Conservation (phyloP, 30 jellyfish, hydroid and myxozoan species). For the Sanderia malayensis region DNA sequence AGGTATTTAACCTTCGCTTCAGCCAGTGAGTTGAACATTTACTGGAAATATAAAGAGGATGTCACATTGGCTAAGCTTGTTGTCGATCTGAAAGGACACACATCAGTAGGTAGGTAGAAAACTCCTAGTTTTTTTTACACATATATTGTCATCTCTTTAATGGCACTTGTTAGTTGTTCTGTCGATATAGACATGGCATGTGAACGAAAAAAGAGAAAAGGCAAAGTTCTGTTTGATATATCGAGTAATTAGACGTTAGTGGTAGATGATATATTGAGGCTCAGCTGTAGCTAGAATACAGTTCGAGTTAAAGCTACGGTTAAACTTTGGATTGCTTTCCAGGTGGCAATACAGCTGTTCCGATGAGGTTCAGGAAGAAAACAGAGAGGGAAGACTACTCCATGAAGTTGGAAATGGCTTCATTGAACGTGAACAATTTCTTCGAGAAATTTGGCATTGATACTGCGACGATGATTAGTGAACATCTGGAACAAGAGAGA, state of each 20-base stretch:
- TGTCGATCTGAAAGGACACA: conserved; percentile 24
- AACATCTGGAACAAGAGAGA: too few relatives aligned
- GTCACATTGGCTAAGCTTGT: conserved; percentile 4
- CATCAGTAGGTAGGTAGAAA: conserved; percentile 28
- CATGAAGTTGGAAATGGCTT: neutral
- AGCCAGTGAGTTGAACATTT: neutral
- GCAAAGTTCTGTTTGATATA: too few relatives aligned
- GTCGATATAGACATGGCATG: too few relatives aligned
- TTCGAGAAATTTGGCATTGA: too few relatives aligned
- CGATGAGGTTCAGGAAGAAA: conserved; percentile 9
- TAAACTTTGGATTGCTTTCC: neutral
- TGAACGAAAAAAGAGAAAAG: too few relatives aligned
- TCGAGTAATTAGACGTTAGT: neutral
- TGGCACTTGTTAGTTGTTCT: neutral
- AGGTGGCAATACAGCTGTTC: conserved; percentile 6
- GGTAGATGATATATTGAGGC: neutral
- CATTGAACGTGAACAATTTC: too few relatives aligned
- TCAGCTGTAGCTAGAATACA: neutral
- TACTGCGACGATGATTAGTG: neutral
- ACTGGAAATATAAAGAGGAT: conserved; percentile 5
- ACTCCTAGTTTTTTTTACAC: neutral
- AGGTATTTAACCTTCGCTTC: too few relatives aligned
- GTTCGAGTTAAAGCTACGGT: neutral
- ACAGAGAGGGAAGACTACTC: conserved; percentile 3
- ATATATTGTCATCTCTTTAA: neutral